Evolutionary conservation across 2,888 invertebrate genomes (phyloP).

Genomic region (Azorinus chamasolen): DNA sequence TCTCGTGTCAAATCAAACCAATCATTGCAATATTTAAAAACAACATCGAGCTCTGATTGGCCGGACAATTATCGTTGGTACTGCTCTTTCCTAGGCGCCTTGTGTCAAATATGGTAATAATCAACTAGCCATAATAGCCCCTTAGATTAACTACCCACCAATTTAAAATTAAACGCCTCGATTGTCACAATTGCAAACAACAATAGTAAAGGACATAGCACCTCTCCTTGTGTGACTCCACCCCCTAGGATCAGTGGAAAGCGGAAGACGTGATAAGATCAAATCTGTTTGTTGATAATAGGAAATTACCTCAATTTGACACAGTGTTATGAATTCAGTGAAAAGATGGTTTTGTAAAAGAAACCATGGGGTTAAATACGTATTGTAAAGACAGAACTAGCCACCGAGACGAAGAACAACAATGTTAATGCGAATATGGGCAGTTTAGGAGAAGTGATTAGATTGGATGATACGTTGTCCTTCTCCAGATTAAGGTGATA

Average conservation of each 20-base stretch:
- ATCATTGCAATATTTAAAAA: slow-evolving; percentile 10
- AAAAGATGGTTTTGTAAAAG: slow-evolving; percentile 56
- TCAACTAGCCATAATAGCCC: slow-evolving; percentile 60
- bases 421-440: too few relatives aligned
- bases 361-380: slow-evolving; percentile 56
- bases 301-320: slow-evolving; percentile 62
- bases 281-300: slow-evolving; percentile 45
- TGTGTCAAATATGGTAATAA: slow-evolving; percentile 55
- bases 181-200: slow-evolving; percentile 45
- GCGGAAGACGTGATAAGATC: slow-evolving; percentile 61
- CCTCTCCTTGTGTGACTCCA: slow-evolving; percentile 54
- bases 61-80: slow-evolving; percentile 57
- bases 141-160: slow-evolving; percentile 59
- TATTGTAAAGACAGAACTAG: too few relatives aligned
- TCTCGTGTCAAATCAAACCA: slow-evolving; percentile 19
- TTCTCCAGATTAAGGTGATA: too few relatives aligned
- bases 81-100: slow-evolving; percentile 53
- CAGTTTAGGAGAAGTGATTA: too few relatives aligned
- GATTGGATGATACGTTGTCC: too few relatives aligned
- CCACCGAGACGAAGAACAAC: too few relatives aligned
- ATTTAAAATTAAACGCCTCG: slow-evolving; percentile 62
- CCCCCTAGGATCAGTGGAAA: slow-evolving; percentile 52
- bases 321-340: slow-evolving; percentile 58
- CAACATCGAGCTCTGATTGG: slow-evolving; percentile 57
- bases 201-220: slow-evolving; percentile 44